Evolutionary conservation across 2,888 invertebrate genomes (phyloP), one percentile per base, ranked within the genome.

Genomic region (Tryphoninae sp.): DNA sequence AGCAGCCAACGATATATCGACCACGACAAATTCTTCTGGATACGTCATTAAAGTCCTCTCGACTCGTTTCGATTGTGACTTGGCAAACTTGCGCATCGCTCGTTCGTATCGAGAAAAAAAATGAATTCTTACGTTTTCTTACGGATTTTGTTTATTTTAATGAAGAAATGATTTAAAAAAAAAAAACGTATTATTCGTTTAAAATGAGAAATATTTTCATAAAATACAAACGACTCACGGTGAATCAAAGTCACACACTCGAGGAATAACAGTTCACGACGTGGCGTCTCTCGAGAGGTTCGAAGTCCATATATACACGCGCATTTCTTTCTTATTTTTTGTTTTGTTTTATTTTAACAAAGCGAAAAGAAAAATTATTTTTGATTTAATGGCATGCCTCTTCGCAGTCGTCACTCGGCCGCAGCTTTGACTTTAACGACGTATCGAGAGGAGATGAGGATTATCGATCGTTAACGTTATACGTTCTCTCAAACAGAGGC

Each of bases 1-100:
- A 85, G 84, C 83, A 75, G 80, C 73, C 86, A 77, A 83, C 87
- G 87, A 87, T 87, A 87, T 87, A 87, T 86, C 84, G 87, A 86
- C 86, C 86, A 86, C 58, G 85, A 82, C 86, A 84, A 87, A 87
- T 84, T 69, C 84, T 81, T 62, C 78, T 73, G 75, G 83, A 62
- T 72, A 55, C 84, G 85, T 86, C 86, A 84, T 87, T 87, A 87
- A 85, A 84, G 86, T 77, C 77, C 64, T 42, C 51, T 42, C 51
- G 68, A 68, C 51, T 71, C 67, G 51, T 45, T 26, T 26, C 26
- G 26, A 26, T 26, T 3, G 26, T 3, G 26, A 3, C 26, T 3
- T 2, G 26, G 26, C 26, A 33, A 33, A 33, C 33, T 33, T 33
- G 7, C 33, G 7, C 33, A 33, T 33, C 26, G 7, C 51, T n/a